A percentile compares a stretch with the other conserved stretches of the same genome.
These are phyloP conservation scores for Dinomys branickii DNA, from an alignment of 2,113 vertebrate genomes.

Conservation along the genomic window DNA sequence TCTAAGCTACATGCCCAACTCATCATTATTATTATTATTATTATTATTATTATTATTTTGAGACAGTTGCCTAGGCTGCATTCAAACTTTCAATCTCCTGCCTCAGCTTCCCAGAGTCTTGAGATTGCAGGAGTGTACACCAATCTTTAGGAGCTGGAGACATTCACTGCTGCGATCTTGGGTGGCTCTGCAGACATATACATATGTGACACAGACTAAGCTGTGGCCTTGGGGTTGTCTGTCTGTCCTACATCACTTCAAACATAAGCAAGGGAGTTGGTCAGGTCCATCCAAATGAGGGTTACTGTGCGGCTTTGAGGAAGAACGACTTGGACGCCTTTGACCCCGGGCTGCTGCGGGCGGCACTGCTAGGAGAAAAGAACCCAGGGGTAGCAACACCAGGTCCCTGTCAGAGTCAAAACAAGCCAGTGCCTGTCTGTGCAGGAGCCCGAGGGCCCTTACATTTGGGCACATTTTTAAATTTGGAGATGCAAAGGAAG, in stretches of 20 bases:
- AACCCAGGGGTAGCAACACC: accelerated
- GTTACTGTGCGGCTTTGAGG: neutral
- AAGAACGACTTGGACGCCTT: neutral
- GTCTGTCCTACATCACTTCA: too few species aligned
- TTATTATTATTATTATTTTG: neutral
- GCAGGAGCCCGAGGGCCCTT: accelerated
- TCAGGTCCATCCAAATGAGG: accelerated
- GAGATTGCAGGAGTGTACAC: neutral
- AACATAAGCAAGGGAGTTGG: too few species aligned
- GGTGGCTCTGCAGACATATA: too few species aligned
- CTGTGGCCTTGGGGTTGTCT: neutral
- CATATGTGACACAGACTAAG: neutral
- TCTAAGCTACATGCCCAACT: neutral
- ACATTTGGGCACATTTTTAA: accelerated
- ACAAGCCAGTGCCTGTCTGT: neutral
- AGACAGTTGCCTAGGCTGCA: neutral
- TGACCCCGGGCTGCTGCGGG: accelerated
- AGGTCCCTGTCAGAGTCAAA: accelerated
- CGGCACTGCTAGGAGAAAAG: accelerated
- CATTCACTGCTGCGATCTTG: neutral
- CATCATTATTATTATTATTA: neutral
- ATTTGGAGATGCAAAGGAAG: accelerated
- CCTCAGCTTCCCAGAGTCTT: neutral
- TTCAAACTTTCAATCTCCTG: neutral
- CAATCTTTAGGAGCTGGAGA: neutral